These are phyloP conservation scores for Galeopterus variegatus DNA, from an alignment of 2,113 vertebrate genomes.

Conservation along the genomic window DNA sequence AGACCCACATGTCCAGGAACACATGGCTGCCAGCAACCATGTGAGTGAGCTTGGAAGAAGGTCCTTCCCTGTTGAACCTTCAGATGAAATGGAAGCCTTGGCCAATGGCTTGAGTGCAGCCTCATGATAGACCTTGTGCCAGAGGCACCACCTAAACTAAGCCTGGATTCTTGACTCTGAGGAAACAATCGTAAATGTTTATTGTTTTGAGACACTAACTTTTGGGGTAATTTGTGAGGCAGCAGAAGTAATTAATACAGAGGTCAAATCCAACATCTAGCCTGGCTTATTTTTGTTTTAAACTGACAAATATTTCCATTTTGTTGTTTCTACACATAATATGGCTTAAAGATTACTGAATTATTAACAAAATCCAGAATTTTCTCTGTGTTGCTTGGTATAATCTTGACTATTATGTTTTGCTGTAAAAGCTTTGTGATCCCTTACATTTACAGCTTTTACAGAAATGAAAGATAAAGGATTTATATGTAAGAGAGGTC, in stretches of 20 bases:
- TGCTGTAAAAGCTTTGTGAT: background rate
- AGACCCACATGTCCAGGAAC: background rate
- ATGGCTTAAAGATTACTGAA: constrained; percentile 25
- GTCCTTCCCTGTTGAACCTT: constrained; percentile 3
- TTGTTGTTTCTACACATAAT: background rate
- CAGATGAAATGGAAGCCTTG: constrained; percentile 8
- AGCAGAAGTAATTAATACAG: background rate
- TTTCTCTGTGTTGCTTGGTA: constrained; percentile 33
- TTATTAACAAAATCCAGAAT: constrained; percentile 59
- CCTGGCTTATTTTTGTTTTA: background rate
- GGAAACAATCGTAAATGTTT: background rate
- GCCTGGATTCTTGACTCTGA: background rate
- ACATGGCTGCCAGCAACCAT: background rate
- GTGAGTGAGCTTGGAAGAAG: background rate
- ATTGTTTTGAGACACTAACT: background rate
- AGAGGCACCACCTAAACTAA: background rate
- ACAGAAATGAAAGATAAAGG: constrained; percentile 53
- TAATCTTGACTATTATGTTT: constrained; percentile 20
- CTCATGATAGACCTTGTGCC: background rate
- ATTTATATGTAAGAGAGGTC: constrained; percentile 41
- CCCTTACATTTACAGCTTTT: constrained; percentile 68
- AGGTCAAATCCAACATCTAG: constrained; percentile 18
- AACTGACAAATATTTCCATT: constrained; percentile 41
- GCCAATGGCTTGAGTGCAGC: background rate
- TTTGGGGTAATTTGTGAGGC: background rate